Percentiles rank a stretch among this genome's conserved stretches.
These are phyloP conservation scores for Ennomos erosarius DNA, from an alignment of 2,888 invertebrate species.

Conservation along the genomic window DNA sequence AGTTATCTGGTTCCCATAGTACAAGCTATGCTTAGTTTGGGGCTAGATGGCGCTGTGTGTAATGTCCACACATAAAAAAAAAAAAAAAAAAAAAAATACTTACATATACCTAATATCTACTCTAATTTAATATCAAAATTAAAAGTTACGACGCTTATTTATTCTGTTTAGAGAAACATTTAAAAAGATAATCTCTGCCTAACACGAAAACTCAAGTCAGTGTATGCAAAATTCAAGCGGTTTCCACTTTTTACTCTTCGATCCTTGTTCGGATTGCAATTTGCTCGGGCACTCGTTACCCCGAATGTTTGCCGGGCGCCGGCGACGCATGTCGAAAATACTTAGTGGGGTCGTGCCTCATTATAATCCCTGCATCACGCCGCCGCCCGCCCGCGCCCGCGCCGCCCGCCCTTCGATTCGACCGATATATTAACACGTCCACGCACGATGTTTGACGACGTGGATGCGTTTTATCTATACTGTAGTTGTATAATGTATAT, in stretches of 20 bases:
- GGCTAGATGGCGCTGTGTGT: no score
- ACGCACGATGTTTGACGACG: constrained; percentile 49
- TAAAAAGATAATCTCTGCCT: background rate
- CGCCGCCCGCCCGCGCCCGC: constrained; percentile 53
- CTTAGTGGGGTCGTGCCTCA: constrained; percentile 83
- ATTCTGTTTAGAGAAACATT: no score
- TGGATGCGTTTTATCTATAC: constrained; percentile 51
- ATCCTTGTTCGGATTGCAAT: constrained; percentile 63
- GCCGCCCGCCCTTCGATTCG: constrained; percentile 59
- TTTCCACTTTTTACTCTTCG: constrained; percentile 18
- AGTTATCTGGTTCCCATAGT: no score
- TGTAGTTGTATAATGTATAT: no score
- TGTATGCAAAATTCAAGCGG: constrained; percentile 49
- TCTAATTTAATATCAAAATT: no score
- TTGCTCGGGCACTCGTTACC: constrained; percentile 72
- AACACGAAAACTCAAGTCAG: background rate
- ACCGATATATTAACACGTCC: constrained; percentile 82
- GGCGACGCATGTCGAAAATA: constrained; percentile 85
- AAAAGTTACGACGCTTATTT: no score
- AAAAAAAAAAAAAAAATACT: no score
- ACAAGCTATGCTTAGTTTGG: no score
- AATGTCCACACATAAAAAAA: no score
- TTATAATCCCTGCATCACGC: constrained; percentile 79
- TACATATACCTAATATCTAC: no score
- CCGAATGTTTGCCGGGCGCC: constrained; percentile 82